Base-by-base conservation (phyloP, 2,888 invertebrate genomes). In the Mayetiola destructor region DNA sequence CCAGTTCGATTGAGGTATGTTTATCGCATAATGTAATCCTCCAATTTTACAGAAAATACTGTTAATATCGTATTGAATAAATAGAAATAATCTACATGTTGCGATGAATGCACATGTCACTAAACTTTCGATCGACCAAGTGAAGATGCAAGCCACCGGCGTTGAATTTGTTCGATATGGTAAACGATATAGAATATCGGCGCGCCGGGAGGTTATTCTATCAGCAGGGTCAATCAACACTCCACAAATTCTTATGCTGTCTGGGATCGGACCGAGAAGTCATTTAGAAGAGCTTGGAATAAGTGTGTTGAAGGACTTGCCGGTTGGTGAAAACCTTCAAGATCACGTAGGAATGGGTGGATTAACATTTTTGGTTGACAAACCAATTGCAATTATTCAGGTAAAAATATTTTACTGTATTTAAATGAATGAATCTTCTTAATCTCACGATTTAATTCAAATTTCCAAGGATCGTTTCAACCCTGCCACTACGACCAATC, bases 171-270 rank as follows among this genome's bases (percentile, higher is more conserved):
- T 84, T 1, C 79, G 87, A 61, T 78, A 85, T 62, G 89, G 88
- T 2, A 74, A 78, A 35, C 80, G 79, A 58, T 81, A 82, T 64
- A 74, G 81, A 0, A 82, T 85, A 0, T 74, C 79, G 59, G 91
- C 91, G 0, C 78, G 79, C 56, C 86, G 87, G 64, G 91, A 91
- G 70, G 81, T 95, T 0, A 87, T 95, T 54, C 67, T 95, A 37
- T 84, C 90, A 12, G 92, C 91, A 0, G 95, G 95, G 0, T 82
- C 94, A 0, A 88, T 96, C 29, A 94, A 94, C 67, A 85, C 86
- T 12, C 91, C 95, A 0, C 94, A 95, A 67, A 73, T 96, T 56
- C 73, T 96, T 59, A 90, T 94, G 90, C 71, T 95, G 1, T 92
- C 92, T 0, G 94, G 94, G 0, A 76, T 90, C 56, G 87, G 87